These are phyloP conservation scores for Hedya salicella DNA, from an alignment of 2,888 invertebrate genomes.

Conservation along the genomic window DNA sequence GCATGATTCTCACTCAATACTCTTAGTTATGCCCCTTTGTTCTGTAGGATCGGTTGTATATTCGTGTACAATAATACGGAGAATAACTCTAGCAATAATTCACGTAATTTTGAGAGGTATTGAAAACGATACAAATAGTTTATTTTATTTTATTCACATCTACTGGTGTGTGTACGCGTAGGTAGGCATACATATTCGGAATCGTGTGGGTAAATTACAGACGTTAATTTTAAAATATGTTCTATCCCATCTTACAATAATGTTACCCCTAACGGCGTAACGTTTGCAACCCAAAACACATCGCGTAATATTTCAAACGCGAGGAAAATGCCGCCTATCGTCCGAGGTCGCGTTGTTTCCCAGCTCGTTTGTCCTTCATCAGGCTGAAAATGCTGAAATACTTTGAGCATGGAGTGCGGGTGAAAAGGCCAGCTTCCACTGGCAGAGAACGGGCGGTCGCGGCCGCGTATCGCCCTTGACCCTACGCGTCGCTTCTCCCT, in stretches of 20 bases:
- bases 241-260: not conserved
- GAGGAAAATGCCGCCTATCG: slow-evolving; percentile 15
- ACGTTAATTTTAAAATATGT: not conserved
- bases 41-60: not conserved
- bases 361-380: slow-evolving; percentile 18
- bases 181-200: not conserved
- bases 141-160: too few relatives aligned
- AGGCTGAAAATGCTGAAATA: slow-evolving; percentile 35
- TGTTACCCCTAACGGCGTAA: not conserved
- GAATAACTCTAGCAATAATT: slow-evolving; percentile 1
- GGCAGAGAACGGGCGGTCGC: slow-evolving; percentile 53
- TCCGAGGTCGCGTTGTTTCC: slow-evolving; percentile 11
- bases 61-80: not conserved
- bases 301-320: slow-evolving; percentile 8
- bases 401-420: slow-evolving; percentile 50
- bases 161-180: not conserved
- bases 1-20: not conserved
- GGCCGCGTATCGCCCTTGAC: slow-evolving; percentile 72
- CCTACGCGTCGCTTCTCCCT: slow-evolving; percentile 58
- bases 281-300: slow-evolving; percentile 17
- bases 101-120: not conserved
- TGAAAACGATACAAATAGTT: not conserved
- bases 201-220: not conserved
- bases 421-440: slow-evolving; percentile 52
- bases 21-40: not conserved